A percentile compares a stretch with the other conserved stretches of the same genome.
Conservation (phyloP, 1,140 invertebrate genomes). For the Microplitis mediator region DNA sequence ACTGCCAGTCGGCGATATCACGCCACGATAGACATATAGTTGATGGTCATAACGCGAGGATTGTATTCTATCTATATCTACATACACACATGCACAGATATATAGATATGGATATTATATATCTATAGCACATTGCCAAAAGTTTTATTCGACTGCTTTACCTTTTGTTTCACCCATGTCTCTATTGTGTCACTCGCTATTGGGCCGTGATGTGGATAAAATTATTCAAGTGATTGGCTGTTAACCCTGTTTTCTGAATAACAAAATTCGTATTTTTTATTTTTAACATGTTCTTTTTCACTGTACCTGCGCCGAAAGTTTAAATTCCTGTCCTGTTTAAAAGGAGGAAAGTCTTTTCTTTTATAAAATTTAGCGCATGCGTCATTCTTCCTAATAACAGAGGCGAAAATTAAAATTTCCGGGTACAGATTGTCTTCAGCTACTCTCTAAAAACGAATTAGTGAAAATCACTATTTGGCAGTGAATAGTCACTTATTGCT, state of each 20-base stretch:
- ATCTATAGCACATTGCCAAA: neutral
- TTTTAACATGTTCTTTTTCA: neutral
- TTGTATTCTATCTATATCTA: conserved; percentile 8
- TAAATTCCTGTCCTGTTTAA: too few relatives aligned
- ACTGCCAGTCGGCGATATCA: conserved; percentile 40
- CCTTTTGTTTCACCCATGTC: conserved; percentile 13
- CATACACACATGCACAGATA: conserved; percentile 6
- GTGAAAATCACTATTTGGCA: too few relatives aligned
- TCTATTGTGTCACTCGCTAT: conserved; percentile 43
- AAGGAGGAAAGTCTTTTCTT: too few relatives aligned
- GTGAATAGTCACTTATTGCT: too few relatives aligned
- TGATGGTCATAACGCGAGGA: conserved; percentile 12
- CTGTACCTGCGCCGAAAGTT: too few relatives aligned
- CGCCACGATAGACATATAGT: conserved; percentile 30
- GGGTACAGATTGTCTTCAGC: too few relatives aligned
- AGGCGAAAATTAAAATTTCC: too few relatives aligned
- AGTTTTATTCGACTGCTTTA: neutral
- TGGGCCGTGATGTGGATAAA: conserved; percentile 44
- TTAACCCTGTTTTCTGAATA: conserved; percentile 9
- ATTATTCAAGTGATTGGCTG: conserved; percentile 32
- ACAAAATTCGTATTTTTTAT: neutral
- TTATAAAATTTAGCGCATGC: too few relatives aligned
- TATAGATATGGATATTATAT: too few relatives aligned
- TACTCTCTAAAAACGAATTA: too few relatives aligned
- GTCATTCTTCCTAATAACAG: too few relatives aligned